Conservation (phyloP, 2,888 invertebrate species). For the Teleiodes luculella region DNA sequence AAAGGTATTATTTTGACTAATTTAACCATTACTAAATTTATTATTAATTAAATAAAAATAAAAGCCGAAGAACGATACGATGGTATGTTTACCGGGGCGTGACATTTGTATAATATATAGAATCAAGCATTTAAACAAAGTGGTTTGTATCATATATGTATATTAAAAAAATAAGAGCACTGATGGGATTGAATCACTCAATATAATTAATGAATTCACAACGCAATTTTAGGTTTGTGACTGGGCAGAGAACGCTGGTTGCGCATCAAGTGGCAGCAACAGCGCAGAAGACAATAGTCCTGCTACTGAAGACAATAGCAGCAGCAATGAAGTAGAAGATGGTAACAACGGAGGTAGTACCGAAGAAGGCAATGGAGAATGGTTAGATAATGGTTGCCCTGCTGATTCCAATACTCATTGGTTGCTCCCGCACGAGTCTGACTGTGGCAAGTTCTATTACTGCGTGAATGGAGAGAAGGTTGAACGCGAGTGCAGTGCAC, state of each 20-base stretch:
- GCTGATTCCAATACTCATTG: constrained; percentile 30
- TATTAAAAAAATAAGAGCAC: too few species aligned
- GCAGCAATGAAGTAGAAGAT: constrained; percentile 1
- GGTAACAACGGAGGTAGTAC: constrained; percentile 1
- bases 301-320: neutral
- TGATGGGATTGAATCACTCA: too few species aligned
- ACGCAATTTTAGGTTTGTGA: constrained; percentile 25
- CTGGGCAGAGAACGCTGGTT: constrained; percentile 24
- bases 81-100: too few species aligned
- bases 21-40: too few species aligned
- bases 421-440: constrained; percentile 40
- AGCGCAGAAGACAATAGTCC: constrained; percentile 1
- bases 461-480: constrained; percentile 42
- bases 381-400: constrained; percentile 32
- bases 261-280: constrained; percentile 5
- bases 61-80: too few species aligned
- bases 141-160: too few species aligned
- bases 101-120: too few species aligned
- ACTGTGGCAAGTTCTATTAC: constrained; percentile 46
- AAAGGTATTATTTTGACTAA: too few species aligned
- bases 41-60: too few species aligned
- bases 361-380: neutral
- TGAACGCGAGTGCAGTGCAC: constrained; percentile 33
- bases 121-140: too few species aligned
- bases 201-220: neutral